Percentiles rank a stretch among this genome's conserved stretches.
phyloP scores from a whole-genome alignment of 1,140 invertebrate species.

The Probaryconus sp. region DNA sequence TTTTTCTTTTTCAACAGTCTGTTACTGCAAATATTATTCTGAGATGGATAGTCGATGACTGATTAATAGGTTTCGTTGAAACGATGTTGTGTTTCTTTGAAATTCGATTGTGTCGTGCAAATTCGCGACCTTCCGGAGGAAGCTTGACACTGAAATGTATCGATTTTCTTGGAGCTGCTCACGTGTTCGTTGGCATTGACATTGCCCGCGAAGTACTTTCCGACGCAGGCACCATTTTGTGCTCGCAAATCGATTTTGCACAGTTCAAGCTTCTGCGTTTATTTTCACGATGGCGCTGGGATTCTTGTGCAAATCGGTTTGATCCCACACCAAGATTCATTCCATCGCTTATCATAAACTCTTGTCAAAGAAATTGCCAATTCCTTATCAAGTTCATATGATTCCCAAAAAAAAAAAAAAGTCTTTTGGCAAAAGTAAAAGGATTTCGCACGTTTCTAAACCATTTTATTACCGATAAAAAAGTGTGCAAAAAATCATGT shows the following conservation, averaged over 20 bases:
- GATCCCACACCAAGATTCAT: too few relatives aligned
- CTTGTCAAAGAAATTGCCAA: too few relatives aligned
- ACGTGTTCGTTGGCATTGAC: conserved; percentile 78
- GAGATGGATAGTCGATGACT: too few relatives aligned
- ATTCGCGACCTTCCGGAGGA: conserved; percentile 44
- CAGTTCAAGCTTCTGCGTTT: conserved; percentile 34
- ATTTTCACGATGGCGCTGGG: conserved; percentile 50
- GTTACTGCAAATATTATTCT: too few relatives aligned
- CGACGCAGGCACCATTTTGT: conserved; percentile 70
- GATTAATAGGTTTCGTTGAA: not conserved
- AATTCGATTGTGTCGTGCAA: conserved; percentile 27
- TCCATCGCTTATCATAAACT: too few relatives aligned
- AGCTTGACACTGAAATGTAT: conserved; percentile 73
- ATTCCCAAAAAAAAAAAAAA: too few relatives aligned
- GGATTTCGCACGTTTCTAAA: too few relatives aligned
- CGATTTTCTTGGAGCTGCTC: conserved; percentile 74
- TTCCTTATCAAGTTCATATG: too few relatives aligned
- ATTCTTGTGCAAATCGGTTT: not conserved
- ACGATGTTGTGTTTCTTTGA: not conserved
- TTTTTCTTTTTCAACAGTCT: too few relatives aligned
- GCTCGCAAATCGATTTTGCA: conserved; percentile 63
- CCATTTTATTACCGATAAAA: too few relatives aligned
- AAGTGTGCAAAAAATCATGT: too few relatives aligned
- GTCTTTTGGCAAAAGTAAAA: too few relatives aligned
- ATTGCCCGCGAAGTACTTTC: conserved; percentile 70